Percentiles rank a stretch among this genome's conserved stretches.
These are phyloP conservation scores for Pharmacophagus antenor DNA, from an alignment of 2,888 invertebrate genomes.

Conservation along the genomic window DNA sequence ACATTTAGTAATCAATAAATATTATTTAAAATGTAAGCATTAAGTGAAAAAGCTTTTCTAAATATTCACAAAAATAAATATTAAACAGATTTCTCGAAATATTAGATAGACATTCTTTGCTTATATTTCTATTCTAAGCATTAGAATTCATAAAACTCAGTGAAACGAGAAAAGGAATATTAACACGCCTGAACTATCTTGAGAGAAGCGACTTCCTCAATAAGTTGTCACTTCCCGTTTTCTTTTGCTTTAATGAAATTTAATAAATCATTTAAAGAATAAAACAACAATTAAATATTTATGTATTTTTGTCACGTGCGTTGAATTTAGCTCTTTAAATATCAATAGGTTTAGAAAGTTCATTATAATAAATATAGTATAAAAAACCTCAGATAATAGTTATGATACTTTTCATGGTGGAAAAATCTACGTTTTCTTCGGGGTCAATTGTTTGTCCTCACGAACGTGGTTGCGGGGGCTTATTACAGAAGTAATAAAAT, in stretches of 20 bases:
- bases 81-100: background rate
- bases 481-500: no score
- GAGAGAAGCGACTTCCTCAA: constrained; percentile 2
- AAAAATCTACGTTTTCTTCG: no score
- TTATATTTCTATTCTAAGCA: constrained; percentile 61
- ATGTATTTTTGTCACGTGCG: no score
- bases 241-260: constrained; percentile 8
- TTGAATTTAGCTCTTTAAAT: background rate
- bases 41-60: no score
- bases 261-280: background rate
- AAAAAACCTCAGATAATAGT: no score
- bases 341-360: background rate
- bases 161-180: constrained; percentile 20
- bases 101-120: constrained; percentile 50
- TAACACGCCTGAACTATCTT: constrained; percentile 19
- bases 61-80: background rate
- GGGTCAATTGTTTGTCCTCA: no score
- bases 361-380: no score
- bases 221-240: constrained; percentile 12
- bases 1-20: no score
- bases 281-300: background rate
- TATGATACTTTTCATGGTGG: no score
- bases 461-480: no score
- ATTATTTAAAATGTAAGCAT: no score
- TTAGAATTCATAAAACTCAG: constrained; percentile 77